Percentiles rank a stretch among this genome's conserved stretches.
These are phyloP conservation scores for Acridotheres tristis DNA, from an alignment of 2,797 vertebrate genomes.

Conservation along the genomic window DNA sequence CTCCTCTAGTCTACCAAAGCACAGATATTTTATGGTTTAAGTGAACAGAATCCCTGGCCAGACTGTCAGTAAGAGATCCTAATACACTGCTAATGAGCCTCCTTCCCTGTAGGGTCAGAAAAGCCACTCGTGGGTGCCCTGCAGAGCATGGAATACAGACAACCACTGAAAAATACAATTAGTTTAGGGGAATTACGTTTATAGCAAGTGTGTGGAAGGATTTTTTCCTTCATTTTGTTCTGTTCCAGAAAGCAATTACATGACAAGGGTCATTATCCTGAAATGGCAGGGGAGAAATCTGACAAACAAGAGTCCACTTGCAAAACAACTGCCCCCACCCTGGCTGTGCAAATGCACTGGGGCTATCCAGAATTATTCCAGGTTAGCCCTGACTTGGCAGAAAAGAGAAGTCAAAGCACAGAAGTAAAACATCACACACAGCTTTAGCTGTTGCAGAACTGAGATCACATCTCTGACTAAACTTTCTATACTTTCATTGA, in stretches of 20 bases:
- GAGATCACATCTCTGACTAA: not conserved
- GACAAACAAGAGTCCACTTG: not conserved
- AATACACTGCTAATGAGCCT: not conserved
- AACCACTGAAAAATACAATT: not conserved
- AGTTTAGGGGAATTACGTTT: not conserved
- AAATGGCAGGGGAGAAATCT: not conserved
- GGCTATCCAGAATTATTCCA: not conserved
- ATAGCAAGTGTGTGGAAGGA: not conserved
- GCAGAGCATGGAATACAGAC: not conserved
- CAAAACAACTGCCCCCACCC: not conserved
- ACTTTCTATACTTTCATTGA: constrained; percentile 22
- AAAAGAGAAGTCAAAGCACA: not conserved
- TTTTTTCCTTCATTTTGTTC: not conserved
- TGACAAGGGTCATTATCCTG: not conserved
- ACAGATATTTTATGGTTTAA: not conserved
- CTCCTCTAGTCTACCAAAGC: not conserved
- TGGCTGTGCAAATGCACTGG: not conserved
- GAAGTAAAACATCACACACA: not conserved
- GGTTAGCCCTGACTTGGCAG: not conserved
- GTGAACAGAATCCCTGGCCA: not conserved
- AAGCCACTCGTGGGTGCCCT: not conserved
- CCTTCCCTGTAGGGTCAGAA: not conserved
- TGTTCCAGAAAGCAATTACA: not conserved
- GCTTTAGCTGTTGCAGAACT: not conserved
- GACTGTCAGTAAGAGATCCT: not conserved